phyloP scores from a whole-genome alignment of 2,113 vertebrate genomes.

The Labrus mixtus region DNA sequence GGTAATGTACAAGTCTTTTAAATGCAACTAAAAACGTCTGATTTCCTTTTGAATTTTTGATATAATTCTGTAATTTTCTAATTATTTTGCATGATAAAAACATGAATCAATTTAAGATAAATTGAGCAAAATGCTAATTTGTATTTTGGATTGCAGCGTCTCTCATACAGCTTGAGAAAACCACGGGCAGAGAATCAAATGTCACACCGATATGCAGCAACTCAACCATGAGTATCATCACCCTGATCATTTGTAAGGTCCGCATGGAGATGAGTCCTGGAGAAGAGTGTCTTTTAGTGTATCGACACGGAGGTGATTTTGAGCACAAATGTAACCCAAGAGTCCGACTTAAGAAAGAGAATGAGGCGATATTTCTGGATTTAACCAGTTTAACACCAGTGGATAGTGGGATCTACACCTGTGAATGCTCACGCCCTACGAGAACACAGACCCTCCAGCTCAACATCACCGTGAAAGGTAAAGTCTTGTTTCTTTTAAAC shows the following conservation, averaged over 20 bases:
- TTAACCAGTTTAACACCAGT: constrained; percentile 28
- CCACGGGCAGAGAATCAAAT: not conserved
- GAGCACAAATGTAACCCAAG: constrained; percentile 14
- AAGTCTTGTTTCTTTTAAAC: not conserved
- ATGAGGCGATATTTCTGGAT: constrained; percentile 33
- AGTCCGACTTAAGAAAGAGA: not conserved
- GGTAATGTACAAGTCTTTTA: constrained; percentile 1
- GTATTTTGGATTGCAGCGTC: constrained; percentile 15
- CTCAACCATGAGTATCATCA: not conserved
- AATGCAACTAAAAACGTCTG: too few species aligned
- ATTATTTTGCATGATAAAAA: not conserved
- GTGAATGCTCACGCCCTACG: accelerated
- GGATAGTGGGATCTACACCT: constrained; percentile 37
- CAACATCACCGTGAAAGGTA: constrained; percentile 27
- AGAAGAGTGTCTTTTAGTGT: not conserved
- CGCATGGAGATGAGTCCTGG: not conserved
- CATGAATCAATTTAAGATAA: too few species aligned
- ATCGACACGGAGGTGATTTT: accelerated
- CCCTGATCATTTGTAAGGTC: not conserved
- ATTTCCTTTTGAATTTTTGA: not conserved
- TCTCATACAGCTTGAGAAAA: constrained; percentile 6
- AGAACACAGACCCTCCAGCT: not conserved
- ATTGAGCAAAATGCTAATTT: not conserved
- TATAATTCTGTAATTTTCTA: not conserved
- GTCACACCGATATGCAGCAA: constrained; percentile 2